Percentiles rank a stretch among this genome's conserved stretches.
phyloP scores from a whole-genome alignment of 2,113 vertebrate species.

The Anolis carolinensis region DNA sequence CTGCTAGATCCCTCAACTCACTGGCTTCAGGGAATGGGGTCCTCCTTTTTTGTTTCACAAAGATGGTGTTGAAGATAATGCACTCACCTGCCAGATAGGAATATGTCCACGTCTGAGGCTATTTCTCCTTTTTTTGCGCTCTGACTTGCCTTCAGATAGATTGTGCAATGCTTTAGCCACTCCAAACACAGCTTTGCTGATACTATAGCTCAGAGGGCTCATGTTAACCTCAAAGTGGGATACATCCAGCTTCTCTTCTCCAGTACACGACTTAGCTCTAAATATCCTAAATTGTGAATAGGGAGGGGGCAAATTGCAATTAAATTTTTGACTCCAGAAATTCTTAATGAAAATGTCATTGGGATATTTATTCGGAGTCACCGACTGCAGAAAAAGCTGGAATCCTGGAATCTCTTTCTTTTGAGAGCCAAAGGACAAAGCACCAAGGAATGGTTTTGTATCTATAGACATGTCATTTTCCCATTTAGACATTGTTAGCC shows the following conservation, averaged over 20 bases:
- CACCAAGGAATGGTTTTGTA: not conserved
- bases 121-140: not conserved
- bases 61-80: not conserved
- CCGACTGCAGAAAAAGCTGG: not conserved
- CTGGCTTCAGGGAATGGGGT: too few species aligned
- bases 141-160: not conserved
- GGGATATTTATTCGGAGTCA: not conserved
- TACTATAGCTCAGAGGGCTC: not conserved
- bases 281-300: not conserved
- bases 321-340: not conserved
- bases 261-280: not conserved
- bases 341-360: not conserved
- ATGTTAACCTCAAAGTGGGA: not conserved
- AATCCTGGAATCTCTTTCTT: not conserved
- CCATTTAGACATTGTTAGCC: not conserved
- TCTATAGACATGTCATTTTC: not conserved
- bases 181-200: not conserved
- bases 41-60: not conserved
- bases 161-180: not conserved
- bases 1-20: too few species aligned
- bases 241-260: not conserved
- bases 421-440: not conserved
- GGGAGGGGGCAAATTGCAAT: not conserved
- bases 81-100: not conserved
- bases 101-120: not conserved